Evolutionary conservation across 2,113 vertebrate genomes (phyloP), one percentile per base, ranked within the genome.

Genomic region (crab-eating macaque (Macaca fascicularis)): DNA sequence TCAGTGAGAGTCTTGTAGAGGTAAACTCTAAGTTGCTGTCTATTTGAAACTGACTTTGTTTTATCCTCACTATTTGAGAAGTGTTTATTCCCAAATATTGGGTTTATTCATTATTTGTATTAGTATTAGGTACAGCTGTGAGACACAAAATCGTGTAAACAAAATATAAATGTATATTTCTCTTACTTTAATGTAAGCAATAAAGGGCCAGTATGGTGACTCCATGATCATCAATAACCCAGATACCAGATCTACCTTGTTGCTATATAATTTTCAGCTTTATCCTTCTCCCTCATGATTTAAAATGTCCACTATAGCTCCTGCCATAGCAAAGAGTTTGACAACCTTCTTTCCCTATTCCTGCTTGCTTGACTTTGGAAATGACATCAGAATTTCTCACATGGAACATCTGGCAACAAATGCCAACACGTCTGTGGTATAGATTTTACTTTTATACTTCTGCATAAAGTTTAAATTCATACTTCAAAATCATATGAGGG

Each of bases 401-500:
- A 50, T 32, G 25, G 38, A 91, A 72, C 8, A 79, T 3, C 5
- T 96, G 38, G 25, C 30, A 93, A 35, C 55, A 91, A 95, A 89
- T 89, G 10, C 13, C 22, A 81, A 6, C n/a, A 80, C 25, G 38
- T 85, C 64, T 67, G 57, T 74, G 50, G 61, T 40, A 90, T n/a
- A 78, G 32, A 8, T 92, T 97, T 86, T 48, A 89, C 32, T 48
- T 94, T 6, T 50, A 80, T 2, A 79, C 79, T 87, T 87, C 11
- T 64, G 48, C 27, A 13, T 45, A 6, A 43, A n/a, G 43, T 69
- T 89, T 96, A 83, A 90, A 92, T 88, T 83, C 76, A 84, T 95
- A 89, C 22, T 35, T 19, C 17, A 94, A 97, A 96, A 32, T 30
- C 55, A 84, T 11, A 55, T 90, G 48, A 92, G n/a, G 40, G 20